These are phyloP conservation scores for Andrena marginata DNA, from an alignment of 2,888 invertebrate genomes.

Conservation along the genomic window DNA sequence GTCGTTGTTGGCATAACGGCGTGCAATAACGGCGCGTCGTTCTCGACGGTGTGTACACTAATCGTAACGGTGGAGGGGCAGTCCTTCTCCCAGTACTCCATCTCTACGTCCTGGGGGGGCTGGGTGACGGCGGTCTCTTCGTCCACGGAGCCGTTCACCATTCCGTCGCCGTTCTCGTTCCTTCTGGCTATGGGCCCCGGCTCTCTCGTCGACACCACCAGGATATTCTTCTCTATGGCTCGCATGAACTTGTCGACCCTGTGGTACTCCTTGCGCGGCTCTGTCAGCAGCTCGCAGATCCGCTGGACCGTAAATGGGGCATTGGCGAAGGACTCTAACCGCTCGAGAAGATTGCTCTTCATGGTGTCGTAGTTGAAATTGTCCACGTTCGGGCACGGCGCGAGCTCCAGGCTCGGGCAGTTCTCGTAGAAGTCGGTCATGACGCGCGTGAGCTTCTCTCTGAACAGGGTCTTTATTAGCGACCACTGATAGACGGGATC, in stretches of 20 bases:
- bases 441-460: conserved; percentile 94
- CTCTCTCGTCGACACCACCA: conserved; percentile 90
- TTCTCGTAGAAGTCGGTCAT: conserved; percentile 95
- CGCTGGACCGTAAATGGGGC: conserved; percentile 99
- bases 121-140: conserved; percentile 74
- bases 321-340: conserved; percentile 93
- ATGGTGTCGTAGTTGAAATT: conserved; percentile 95
- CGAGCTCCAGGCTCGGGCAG: conserved; percentile 91
- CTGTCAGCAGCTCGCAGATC: conserved; percentile 96
- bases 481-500: conserved; percentile 97
- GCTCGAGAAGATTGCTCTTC: conserved; percentile 93
- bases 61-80: conserved; percentile 75
- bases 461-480: conserved; percentile 94
- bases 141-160: conserved; percentile 83
- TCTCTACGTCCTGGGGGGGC: conserved; percentile 79
- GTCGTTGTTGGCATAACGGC: conserved; percentile 69
- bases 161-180: conserved; percentile 83
- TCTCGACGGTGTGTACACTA: conserved; percentile 71
- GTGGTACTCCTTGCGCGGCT: conserved; percentile 97
- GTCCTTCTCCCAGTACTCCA: conserved; percentile 83
- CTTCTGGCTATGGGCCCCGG: conserved; percentile 83
- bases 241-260: conserved; percentile 98
- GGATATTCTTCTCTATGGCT: conserved; percentile 97
- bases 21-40: conserved; percentile 69
- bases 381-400: conserved; percentile 96